Percentiles rank a stretch among this genome's conserved stretches.
Evolutionary conservation across 2,797 vertebrate genomes (phyloP).

Genomic region (Lacerta agilis): DNA sequence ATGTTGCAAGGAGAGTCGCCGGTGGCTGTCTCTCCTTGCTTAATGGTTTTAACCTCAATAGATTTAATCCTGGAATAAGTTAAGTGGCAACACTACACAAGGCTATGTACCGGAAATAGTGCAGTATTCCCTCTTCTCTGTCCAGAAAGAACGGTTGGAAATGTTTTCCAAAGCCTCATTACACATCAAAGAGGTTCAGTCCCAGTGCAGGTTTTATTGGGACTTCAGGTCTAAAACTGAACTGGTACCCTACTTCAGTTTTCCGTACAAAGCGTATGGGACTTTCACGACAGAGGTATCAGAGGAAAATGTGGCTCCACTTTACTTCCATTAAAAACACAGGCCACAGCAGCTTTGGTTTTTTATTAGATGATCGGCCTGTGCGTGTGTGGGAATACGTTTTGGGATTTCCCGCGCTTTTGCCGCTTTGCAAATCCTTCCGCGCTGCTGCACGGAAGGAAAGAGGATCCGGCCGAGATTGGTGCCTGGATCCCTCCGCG

Average conservation of each 20-base stretch:
- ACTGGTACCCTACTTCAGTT: neutral
- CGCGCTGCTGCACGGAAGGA: too few species aligned
- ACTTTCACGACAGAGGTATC: neutral
- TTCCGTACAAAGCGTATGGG: neutral
- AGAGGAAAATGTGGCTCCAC: neutral
- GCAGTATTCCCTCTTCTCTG: neutral
- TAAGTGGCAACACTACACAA: neutral
- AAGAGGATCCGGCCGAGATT: too few species aligned
- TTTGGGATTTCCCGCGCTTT: too few species aligned
- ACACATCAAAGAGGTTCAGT: neutral
- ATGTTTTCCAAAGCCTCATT: neutral
- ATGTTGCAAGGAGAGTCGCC: neutral
- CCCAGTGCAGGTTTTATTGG: neutral
- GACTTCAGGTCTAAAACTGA: neutral
- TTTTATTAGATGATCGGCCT: neutral
- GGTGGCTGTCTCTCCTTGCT: neutral
- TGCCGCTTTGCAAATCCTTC: too few species aligned
- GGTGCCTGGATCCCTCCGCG: too few species aligned
- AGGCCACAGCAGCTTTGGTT: neutral
- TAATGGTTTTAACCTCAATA: constrained; percentile 7
- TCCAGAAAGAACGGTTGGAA: neutral
- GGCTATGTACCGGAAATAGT: neutral
- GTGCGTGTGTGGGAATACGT: too few species aligned
- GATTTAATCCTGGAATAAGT: neutral
- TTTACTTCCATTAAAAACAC: neutral